Base-by-base conservation (phyloP, 2,797 vertebrate species). In the Cryptoprocta ferox region DNA sequence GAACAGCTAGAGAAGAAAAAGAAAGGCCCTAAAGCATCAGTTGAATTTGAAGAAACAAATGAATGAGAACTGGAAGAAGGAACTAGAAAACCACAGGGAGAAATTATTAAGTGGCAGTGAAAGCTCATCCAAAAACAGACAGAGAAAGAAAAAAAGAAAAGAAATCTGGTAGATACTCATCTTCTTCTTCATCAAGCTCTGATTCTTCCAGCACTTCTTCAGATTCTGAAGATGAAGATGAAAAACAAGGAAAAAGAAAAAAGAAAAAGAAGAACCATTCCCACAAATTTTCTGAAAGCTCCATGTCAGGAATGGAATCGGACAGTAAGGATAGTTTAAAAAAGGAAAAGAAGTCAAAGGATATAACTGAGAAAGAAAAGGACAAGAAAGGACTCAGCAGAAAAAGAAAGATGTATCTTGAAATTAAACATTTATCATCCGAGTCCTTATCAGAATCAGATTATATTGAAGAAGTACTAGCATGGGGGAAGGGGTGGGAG, bases 131-230 rank as follows among this genome's bases (percentile, higher is more conserved):
- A 99, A 99, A 97, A 99, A 99, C 98, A 99, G 99, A 98, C 99
- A 99, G 99, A 99, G 98, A 98, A 99, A 99, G 99, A 99, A 99
- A 99, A 99, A 99, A 97, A 99, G 99, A 99, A 97, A 99, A 99
- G 99, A 99, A 99, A 99, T 99, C 99, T 96, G 99, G 98, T 99
- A 99, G 99, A 99, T 99, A 99, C 99, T 99, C 99, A 99, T 99
- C 99, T 98, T 99, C 99, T 99, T 99, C 99, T 99, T 99, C 99
- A 99, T 99, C 99, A 99, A 99, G 99, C 99, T 99, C 99, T 99
- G 99, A 99, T 99, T 99, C 99, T 99, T 99, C 99, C 99, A 99
- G 99, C 99, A 99, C 99, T 96, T 99, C 99, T 94, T 99, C 99
- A 98, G 99, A 99, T 97, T 99, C 99, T 98, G 99, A 99, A 98